A percentile compares a stretch with the other conserved stretches of the same genome.
These are phyloP conservation scores for Pterostichus niger DNA, from an alignment of 2,888 invertebrate genomes.

Conservation along the genomic window DNA sequence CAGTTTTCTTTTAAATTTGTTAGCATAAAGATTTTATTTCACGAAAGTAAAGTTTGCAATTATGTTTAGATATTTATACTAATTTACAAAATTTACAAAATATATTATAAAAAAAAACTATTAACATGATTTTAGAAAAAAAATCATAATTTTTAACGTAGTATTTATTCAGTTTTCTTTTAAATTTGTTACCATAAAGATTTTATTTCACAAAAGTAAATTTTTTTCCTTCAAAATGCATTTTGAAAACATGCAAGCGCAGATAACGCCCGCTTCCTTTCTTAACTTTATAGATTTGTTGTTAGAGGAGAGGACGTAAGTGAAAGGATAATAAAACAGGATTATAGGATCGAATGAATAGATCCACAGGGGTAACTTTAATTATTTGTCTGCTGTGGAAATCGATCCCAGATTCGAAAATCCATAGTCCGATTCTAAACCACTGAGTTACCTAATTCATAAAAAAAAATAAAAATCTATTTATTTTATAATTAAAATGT, in stretches of 20 bases:
- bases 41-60: background rate
- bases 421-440: too few relatives aligned
- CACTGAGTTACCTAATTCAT: too few relatives aligned
- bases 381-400: too few relatives aligned
- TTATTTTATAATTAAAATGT: background rate
- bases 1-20: background rate
- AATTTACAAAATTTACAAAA: background rate
- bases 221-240: background rate
- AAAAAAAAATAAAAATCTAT: too few relatives aligned
- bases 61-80: background rate
- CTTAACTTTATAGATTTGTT: too few relatives aligned
- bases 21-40: background rate
- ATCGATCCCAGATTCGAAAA: too few relatives aligned
- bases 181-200: background rate
- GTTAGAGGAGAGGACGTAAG: too few relatives aligned
- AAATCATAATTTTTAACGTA: background rate
- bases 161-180: background rate
- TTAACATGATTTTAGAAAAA: background rate
- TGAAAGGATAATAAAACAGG: too few relatives aligned
- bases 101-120: background rate
- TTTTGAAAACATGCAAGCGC: too few relatives aligned
- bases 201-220: background rate
- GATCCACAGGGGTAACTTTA: too few relatives aligned
- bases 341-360: too few relatives aligned
- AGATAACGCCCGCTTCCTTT: too few relatives aligned